These are phyloP conservation scores for Gnathonemus echidnorhynchus DNA, from an alignment of 2,113 vertebrate genomes.

Conservation along the genomic window DNA sequence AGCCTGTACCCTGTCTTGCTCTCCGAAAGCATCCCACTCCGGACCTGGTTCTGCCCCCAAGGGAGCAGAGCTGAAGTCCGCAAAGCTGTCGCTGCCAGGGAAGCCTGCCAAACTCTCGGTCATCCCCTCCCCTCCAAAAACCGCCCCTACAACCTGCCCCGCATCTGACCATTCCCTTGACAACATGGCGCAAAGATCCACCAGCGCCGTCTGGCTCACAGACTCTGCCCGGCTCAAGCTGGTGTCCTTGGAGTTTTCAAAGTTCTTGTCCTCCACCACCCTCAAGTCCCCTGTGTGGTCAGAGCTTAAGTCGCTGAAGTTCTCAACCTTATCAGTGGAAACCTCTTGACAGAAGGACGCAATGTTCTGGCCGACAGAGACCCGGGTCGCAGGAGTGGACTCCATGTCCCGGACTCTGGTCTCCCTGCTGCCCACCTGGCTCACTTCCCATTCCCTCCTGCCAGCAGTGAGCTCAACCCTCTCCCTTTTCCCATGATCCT, in stretches of 20 bases:
- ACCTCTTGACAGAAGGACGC: slow-evolving; percentile 44
- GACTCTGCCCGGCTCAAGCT: slow-evolving; percentile 45
- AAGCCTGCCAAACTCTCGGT: slow-evolving; percentile 33
- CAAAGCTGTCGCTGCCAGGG: slow-evolving; percentile 83
- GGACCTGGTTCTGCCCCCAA: slow-evolving; percentile 15
- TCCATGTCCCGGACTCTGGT: neutral
- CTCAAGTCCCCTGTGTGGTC: slow-evolving; percentile 40
- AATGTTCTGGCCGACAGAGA: slow-evolving; percentile 44
- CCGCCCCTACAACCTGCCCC: slow-evolving; percentile 57
- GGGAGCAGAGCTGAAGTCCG: slow-evolving; percentile 83
- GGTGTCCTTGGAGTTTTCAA: slow-evolving; percentile 56
- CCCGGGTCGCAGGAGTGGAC: slow-evolving; percentile 22
- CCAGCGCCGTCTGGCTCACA: slow-evolving; percentile 24
- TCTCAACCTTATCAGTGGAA: slow-evolving; percentile 46
- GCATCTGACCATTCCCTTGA: slow-evolving; percentile 39
- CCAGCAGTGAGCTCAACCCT: neutral
- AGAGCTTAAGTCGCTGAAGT: slow-evolving; percentile 61
- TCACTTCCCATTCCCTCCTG: slow-evolving; percentile 32
- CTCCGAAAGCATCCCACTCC: slow-evolving; percentile 77
- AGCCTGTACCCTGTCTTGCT: slow-evolving; percentile 44
- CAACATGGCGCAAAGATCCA: slow-evolving; percentile 32
- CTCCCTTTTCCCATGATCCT: slow-evolving; percentile 8
- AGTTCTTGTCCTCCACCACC: slow-evolving; percentile 47
- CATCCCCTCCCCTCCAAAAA: slow-evolving; percentile 39
- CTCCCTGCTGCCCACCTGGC: slow-evolving; percentile 21